A percentile compares a stretch with the other conserved stretches of the same genome.
Evolutionary conservation across 2,113 vertebrate genomes (phyloP).

Genomic region (western clawed frog (Xenopus tropicalis)): DNA sequence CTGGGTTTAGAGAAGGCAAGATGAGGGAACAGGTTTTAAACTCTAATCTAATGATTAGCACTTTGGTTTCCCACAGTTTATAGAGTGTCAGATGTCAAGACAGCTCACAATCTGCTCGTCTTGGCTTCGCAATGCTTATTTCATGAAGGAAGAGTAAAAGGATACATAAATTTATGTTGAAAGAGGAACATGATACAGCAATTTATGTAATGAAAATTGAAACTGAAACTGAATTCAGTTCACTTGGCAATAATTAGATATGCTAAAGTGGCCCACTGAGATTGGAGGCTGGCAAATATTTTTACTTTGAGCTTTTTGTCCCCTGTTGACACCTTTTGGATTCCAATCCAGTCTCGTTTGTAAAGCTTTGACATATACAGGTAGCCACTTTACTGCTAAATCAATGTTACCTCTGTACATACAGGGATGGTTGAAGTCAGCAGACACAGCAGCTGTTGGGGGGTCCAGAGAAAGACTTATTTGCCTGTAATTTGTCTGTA

Average conservation of each 20-base stretch:
- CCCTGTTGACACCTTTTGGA: neutral
- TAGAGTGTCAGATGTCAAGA: constrained; percentile 69
- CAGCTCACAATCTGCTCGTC: constrained; percentile 47
- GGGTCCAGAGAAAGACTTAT: too few relatives aligned
- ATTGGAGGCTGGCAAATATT: constrained; percentile 18
- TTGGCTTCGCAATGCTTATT: constrained; percentile 50
- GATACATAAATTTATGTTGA: constrained; percentile 49
- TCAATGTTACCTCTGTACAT: too few relatives aligned
- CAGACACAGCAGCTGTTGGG: too few relatives aligned
- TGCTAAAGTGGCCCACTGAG: constrained; percentile 32
- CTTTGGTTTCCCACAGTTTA: constrained; percentile 55
- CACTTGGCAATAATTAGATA: constrained; percentile 31
- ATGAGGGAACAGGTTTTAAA: constrained; percentile 69
- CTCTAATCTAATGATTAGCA: constrained; percentile 77
- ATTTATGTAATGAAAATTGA: constrained; percentile 44
- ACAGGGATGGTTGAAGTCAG: too few relatives aligned
- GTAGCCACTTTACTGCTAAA: too few relatives aligned
- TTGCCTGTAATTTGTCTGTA: too few relatives aligned
- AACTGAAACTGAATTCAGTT: constrained; percentile 38
- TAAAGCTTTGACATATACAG: too few relatives aligned
- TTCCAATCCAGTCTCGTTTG: neutral
- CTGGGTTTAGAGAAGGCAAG: constrained; percentile 77
- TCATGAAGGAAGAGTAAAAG: constrained; percentile 48
- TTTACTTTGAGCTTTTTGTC: constrained; percentile 1
- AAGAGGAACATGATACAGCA: constrained; percentile 39